Evolutionary conservation across 2,888 invertebrate species (phyloP).

Genomic region (Bombylius major): DNA sequence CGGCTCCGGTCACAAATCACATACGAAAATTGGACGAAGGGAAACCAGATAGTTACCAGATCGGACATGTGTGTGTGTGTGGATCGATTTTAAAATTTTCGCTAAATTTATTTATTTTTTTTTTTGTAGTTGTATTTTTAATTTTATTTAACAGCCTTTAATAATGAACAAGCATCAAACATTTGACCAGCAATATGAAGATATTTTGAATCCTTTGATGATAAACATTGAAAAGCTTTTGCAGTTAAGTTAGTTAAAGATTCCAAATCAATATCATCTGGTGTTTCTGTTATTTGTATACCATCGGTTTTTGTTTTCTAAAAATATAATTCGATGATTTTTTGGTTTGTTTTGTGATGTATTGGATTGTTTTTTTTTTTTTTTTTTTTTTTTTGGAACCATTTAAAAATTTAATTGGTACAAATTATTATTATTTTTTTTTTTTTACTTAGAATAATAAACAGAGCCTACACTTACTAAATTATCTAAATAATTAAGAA

Average conservation of each 20-base stretch:
- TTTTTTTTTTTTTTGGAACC: no score
- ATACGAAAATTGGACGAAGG: no score
- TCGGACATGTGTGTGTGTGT: no score
- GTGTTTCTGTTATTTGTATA: conserved; percentile 23
- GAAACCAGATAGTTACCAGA: no score
- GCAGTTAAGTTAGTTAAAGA: conserved; percentile 33
- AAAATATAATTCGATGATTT: conserved; percentile 1
- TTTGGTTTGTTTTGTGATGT: neutral
- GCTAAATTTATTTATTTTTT: no score
- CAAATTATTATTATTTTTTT: no score
- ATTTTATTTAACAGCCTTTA: conserved; percentile 17
- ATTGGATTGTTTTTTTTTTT: neutral
- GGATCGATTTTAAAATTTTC: no score
- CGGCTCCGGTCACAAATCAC: no score
- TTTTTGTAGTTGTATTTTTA: neutral
- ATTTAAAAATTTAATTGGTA: no score
- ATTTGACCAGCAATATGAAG: conserved; percentile 38
- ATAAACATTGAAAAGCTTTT: conserved; percentile 34
- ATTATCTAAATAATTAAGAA: conserved; percentile 62
- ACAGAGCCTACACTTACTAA: conserved; percentile 39
- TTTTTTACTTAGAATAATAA: conserved; percentile 15
- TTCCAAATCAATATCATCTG: conserved; percentile 27
- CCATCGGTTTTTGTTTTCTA: conserved; percentile 12
- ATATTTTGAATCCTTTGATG: conserved; percentile 30
- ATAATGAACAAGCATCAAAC: conserved; percentile 38